Conservation (phyloP, 2,113 vertebrate species). For the Herpetotheres cachinnans region DNA sequence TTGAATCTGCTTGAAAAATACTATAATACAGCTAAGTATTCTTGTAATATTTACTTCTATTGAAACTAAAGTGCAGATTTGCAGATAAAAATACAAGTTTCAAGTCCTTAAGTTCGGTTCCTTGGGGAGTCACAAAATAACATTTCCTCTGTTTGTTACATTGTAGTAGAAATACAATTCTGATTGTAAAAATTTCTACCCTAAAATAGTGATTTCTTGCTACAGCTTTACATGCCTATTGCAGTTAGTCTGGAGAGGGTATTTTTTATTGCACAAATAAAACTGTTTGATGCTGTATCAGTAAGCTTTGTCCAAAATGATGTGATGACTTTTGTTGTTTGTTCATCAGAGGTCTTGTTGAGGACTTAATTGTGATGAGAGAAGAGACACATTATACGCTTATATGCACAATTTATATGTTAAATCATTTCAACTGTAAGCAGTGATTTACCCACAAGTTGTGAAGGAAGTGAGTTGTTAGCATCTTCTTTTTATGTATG, state of each 20-base stretch:
- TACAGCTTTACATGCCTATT: neutral
- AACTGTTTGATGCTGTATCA: neutral
- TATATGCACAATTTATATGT: neutral
- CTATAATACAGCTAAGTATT: neutral
- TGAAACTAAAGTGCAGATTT: neutral
- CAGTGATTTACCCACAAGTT: neutral
- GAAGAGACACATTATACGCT: neutral
- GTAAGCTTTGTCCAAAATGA: neutral
- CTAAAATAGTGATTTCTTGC: neutral
- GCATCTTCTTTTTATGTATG: neutral
- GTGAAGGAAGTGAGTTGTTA: neutral
- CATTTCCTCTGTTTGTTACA: conserved; percentile 24
- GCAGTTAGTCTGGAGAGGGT: neutral
- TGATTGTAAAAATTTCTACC: neutral
- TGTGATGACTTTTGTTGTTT: neutral
- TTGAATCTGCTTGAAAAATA: neutral
- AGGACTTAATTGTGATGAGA: neutral
- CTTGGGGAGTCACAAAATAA: neutral
- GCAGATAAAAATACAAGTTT: neutral
- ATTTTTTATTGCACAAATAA: neutral
- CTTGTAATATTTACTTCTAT: neutral
- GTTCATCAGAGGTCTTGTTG: neutral
- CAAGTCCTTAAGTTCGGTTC: neutral
- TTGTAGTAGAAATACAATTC: neutral
- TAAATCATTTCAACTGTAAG: neutral